Base-by-base conservation (phyloP, 2,888 invertebrate genomes). In the Morpho helenor region DNA sequence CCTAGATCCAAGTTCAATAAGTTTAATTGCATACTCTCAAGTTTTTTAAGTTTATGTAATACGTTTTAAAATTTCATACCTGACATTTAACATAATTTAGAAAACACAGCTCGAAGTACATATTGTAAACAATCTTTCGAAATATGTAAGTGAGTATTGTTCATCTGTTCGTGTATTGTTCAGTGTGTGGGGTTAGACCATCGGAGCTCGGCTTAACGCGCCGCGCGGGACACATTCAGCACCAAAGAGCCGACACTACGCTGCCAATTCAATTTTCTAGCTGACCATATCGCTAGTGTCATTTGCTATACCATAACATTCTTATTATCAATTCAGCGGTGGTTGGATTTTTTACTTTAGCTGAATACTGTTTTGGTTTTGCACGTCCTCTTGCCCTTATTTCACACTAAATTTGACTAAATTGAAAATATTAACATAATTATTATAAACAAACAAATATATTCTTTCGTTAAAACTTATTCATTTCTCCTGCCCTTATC, bases 211-310 rank as follows among this genome's bases (percentile, higher is more conserved):
- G 61, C 69, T 55, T 62, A 80, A 87, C 84, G 84, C 74, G 77
- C 72, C 84, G 75, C 83, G 65, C 75, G 88, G 84, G 88, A 84
- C 80, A 77, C 84, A 87, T 88, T 84, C 74, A 69, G 79, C 86
- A 86, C 87, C 88, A 87, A 83, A 79, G 80, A 76, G 77, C 79
- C 76, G 71, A 65, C 76, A 71, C 79, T 69, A 75, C 67, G 69
- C 67, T 68, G 70, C 76, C 81, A 84, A 87, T 88, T 87, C 85
- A 87, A 87, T 88, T 87, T 86, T 86, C 84, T 84, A 82, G 79
- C 83, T 83, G 80, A 82, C 84, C 80, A 73, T 82, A 84, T 80
- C 77, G 77, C 73, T 73, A 59, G 60, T 66, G 76, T 81, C 75
- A 77, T 75, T 75, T 75, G 72, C 72, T 70, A 75, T 64, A 57